Evolutionary conservation across 2,797 vertebrate species (phyloP).

Genomic region (Chaenodraco wilsoni): DNA sequence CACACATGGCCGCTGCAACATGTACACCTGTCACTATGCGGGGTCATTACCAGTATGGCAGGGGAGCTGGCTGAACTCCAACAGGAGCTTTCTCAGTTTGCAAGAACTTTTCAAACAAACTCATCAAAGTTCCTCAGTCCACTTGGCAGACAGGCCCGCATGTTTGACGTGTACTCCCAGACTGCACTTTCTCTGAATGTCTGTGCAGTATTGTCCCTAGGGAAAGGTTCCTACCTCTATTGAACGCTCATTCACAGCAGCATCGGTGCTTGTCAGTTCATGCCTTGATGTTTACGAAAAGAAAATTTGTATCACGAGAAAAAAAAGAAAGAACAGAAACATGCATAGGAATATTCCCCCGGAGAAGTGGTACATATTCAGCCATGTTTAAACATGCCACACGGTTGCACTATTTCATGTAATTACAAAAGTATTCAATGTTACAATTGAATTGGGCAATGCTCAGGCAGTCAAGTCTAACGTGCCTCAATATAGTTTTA

Average conservation of each 20-base stretch:
- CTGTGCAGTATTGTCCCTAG: constrained; percentile 5
- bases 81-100: constrained; percentile 25
- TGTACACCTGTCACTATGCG: constrained; percentile 37
- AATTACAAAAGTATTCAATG: constrained; percentile 61
- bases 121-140: not conserved
- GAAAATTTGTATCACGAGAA: constrained; percentile 58
- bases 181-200: constrained; percentile 34
- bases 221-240: constrained; percentile 11
- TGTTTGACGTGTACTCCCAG: constrained; percentile 38
- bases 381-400: constrained; percentile 76
- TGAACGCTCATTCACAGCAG: constrained; percentile 20
- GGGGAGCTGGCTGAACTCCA: constrained; percentile 37
- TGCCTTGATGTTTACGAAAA: constrained; percentile 64
- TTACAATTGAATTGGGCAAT: constrained; percentile 31
- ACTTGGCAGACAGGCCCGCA: constrained; percentile 13
- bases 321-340: constrained; percentile 34
- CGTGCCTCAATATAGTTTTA: not conserved
- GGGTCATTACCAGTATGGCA: constrained; percentile 28
- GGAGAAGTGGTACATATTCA: constrained; percentile 50
- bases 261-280: constrained; percentile 65
- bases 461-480: constrained; percentile 14
- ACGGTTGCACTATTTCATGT: constrained; percentile 59
- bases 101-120: constrained; percentile 44
- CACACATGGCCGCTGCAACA: constrained; percentile 42
- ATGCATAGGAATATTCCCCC: constrained; percentile 63